Conservation (phyloP, 2,888 invertebrate species). For the Synergus gifuensis region DNA sequence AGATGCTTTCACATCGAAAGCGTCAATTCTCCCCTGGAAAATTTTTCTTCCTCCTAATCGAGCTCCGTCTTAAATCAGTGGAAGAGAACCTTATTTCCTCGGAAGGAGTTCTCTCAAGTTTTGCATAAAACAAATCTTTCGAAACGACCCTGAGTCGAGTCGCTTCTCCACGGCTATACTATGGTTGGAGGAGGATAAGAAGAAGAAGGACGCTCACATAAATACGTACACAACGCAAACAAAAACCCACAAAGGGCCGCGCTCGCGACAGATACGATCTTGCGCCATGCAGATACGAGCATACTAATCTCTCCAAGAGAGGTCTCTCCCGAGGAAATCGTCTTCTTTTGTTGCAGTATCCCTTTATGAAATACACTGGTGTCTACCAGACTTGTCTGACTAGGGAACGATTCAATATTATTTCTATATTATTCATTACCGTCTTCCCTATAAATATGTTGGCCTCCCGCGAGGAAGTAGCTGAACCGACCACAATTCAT, state of each 20-base stretch:
- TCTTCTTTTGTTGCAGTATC: conserved; percentile 66
- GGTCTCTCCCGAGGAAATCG: conserved; percentile 57
- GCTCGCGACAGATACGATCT: conserved; percentile 75
- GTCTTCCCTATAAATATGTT: conserved; percentile 34
- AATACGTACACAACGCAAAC: conserved; percentile 73
- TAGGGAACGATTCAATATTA: conserved; percentile 68
- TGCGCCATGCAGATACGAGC: conserved; percentile 75
- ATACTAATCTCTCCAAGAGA: conserved; percentile 70
- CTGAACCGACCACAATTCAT: conserved; percentile 39
- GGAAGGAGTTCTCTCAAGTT: conserved; percentile 44
- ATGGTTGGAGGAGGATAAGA: conserved; percentile 48
- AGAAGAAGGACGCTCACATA: conserved; percentile 68
- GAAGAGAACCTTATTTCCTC: conserved; percentile 24
- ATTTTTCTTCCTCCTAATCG: conserved; percentile 5
- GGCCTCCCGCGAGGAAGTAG: conserved; percentile 40
- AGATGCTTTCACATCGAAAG: background rate
- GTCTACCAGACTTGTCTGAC: conserved; percentile 51
- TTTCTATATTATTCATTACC: conserved; percentile 62
- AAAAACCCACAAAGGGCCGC: conserved; percentile 74
- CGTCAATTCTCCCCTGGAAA: background rate
- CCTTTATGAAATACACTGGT: conserved; percentile 70
- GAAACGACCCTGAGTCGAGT: conserved; percentile 57
- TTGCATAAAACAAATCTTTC: conserved; percentile 68
- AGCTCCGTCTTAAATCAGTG: conserved; percentile 5
- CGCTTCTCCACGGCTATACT: conserved; percentile 48